These are phyloP conservation scores for Podarcis siculus DNA, from an alignment of 2,797 vertebrate species.

Conservation along the genomic window DNA sequence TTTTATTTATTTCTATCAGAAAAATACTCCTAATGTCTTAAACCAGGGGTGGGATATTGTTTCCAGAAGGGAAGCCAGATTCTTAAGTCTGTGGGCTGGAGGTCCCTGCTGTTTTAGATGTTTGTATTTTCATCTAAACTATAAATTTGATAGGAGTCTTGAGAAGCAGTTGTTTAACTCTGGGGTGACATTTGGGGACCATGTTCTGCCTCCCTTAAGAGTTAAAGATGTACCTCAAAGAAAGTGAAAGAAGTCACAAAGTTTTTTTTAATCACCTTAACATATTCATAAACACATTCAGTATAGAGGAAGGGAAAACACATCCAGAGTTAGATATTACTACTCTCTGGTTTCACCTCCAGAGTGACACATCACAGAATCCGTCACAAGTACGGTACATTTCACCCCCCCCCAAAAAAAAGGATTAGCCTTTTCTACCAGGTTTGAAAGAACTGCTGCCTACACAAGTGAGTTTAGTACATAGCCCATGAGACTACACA, in stretches of 20 bases:
- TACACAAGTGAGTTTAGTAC: neutral
- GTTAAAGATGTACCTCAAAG: neutral
- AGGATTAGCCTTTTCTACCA: neutral
- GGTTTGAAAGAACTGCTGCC: neutral
- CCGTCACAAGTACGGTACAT: neutral
- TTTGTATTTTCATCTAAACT: neutral
- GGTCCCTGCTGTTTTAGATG: neutral
- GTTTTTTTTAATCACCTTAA: neutral
- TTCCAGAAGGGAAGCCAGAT: no score
- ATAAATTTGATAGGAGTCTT: neutral
- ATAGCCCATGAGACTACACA: slow-evolving; percentile 34
- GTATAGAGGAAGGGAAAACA: neutral
- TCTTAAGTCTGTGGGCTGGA: neutral
- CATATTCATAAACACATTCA: neutral
- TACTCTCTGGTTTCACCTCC: neutral
- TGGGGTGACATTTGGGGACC: neutral
- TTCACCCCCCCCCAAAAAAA: neutral
- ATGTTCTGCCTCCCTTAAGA: neutral
- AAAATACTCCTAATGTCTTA: neutral
- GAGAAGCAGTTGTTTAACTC: neutral
- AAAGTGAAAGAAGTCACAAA: neutral
- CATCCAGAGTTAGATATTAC: neutral
- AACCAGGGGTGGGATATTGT: no score
- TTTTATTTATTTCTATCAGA: neutral
- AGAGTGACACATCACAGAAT: neutral